Evolutionary conservation across 1,140 invertebrate species (phyloP), one percentile per base, ranked within the genome.

Genomic region (Lordiphosa stackelbergi): DNA sequence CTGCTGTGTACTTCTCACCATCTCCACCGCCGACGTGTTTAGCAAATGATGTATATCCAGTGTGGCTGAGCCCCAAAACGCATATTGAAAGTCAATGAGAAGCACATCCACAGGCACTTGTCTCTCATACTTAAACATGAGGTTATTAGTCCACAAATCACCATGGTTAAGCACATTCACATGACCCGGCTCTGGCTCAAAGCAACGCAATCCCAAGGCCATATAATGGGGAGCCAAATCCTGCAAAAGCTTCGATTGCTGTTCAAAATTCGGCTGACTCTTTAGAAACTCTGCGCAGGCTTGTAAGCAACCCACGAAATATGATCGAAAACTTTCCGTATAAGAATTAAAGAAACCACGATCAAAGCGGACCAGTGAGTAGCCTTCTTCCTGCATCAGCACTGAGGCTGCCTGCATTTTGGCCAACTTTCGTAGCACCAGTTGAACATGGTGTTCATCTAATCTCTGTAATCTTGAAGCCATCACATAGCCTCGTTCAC

Each of bases 81-180:
- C 48, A 37, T 71, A 83, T 64, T 86, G 85, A 46, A 79, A 86
- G 57, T 86, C 85, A 60, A 85, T 69, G 5, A 85, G 24, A 0
- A 78, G 90, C 5, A 90, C 88, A 54, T 89, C 87, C 35, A 88
- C 66, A 0, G 90, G 87, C 63, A 90, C 88, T 35, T 79, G 84
- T 5, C 13, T 59, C 8, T 90, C 75, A 65, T 92, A 92, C 40
- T 88, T 88, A 74, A 93, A 92, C 62, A 93, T 75, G 87, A 92
- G 90, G 69, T 93, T 93, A 66, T 92, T 92, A 0, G 90, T 85
- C 91, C 92, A 93, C n/a, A 88, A 86, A 73, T 93, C 92, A 13
- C 92, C 92, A 53, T 93, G 92, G 60, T 89, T 90, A 13, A 93
- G 83, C 2, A 92, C 91, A 60, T 89, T 89, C 41, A 92, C 90